Percentiles rank a stretch among this genome's conserved stretches.
Conservation (phyloP, 1,140 invertebrate genomes). For the Gonioctena quinquepunctata region DNA sequence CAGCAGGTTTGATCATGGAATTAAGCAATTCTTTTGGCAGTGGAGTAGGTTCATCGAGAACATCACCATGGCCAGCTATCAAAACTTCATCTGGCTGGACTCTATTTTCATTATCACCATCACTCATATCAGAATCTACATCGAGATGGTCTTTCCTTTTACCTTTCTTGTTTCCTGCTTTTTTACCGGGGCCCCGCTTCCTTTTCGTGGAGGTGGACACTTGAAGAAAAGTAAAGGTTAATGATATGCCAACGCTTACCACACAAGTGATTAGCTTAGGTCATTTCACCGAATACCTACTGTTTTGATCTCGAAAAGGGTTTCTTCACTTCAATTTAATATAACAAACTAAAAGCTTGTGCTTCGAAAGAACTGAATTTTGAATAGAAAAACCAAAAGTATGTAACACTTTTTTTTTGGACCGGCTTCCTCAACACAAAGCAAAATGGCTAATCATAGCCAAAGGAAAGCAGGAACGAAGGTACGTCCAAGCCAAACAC, state of each 20-base stretch:
- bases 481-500: slow-evolving; percentile 8
- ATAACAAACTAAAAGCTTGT: background rate
- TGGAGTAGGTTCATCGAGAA: slow-evolving; percentile 56
- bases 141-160: slow-evolving; percentile 59
- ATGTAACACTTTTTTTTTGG: background rate
- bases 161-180: slow-evolving; percentile 51
- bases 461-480: background rate
- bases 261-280: background rate
- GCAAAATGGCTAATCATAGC: slow-evolving; percentile 23
- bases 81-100: slow-evolving; percentile 58
- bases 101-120: slow-evolving; percentile 53
- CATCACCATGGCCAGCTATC: slow-evolving; percentile 57
- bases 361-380: background rate
- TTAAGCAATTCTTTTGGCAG: slow-evolving; percentile 65
- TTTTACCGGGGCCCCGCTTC: slow-evolving; percentile 50
- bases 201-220: slow-evolving; percentile 45
- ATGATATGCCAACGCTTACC: background rate
- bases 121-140: slow-evolving; percentile 60
- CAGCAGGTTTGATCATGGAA: slow-evolving; percentile 64
- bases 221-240: background rate
- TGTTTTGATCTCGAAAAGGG: background rate
- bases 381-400: background rate
- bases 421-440: slow-evolving; percentile 21
- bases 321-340: background rate
- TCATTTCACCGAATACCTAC: background rate